phyloP scores from a whole-genome alignment of 2,888 invertebrate species.

The Tupiocoris notatus region DNA sequence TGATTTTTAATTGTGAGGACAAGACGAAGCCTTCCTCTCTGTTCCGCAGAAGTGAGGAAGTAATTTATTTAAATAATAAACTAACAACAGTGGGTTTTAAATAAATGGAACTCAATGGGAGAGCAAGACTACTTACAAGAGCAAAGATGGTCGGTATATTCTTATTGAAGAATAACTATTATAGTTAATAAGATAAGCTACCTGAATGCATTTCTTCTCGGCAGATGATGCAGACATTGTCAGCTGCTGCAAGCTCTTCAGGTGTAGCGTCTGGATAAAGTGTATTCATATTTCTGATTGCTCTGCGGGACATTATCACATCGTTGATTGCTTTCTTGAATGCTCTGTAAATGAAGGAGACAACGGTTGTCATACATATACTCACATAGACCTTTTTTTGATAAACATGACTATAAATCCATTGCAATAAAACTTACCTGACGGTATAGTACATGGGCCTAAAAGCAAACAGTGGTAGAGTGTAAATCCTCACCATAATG shows the following conservation, averaged over 20 bases:
- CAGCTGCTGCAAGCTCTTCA: slow-evolving; percentile 86
- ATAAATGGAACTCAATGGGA: no score
- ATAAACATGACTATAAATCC: no score
- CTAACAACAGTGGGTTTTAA: no score
- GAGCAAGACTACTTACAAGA: no score
- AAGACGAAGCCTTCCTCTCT: no score
- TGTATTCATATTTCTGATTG: slow-evolving; percentile 97
- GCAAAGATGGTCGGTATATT: no score
- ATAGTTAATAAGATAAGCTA: slow-evolving; percentile 50
- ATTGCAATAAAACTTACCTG: slow-evolving; percentile 60
- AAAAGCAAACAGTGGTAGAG: slow-evolving; percentile 95
- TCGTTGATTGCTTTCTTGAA: slow-evolving; percentile 98
- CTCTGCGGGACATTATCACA: slow-evolving; percentile 92
- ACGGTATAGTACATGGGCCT: slow-evolving; percentile 99
- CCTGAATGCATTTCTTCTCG: slow-evolving; percentile 77
- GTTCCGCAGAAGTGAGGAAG: no score
- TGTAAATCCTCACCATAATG: slow-evolving; percentile 96
- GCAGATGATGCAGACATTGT: slow-evolving; percentile 99
- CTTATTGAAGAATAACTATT: no score
- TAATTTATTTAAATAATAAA: no score
- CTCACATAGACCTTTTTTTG: no score
- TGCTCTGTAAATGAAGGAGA: slow-evolving; percentile 70
- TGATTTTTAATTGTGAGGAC: no score
- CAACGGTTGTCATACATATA: no score
- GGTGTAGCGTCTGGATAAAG: slow-evolving; percentile 93